Conservation (phyloP, 2,797 vertebrate genomes). For the Danio jaintianensis region DNA sequence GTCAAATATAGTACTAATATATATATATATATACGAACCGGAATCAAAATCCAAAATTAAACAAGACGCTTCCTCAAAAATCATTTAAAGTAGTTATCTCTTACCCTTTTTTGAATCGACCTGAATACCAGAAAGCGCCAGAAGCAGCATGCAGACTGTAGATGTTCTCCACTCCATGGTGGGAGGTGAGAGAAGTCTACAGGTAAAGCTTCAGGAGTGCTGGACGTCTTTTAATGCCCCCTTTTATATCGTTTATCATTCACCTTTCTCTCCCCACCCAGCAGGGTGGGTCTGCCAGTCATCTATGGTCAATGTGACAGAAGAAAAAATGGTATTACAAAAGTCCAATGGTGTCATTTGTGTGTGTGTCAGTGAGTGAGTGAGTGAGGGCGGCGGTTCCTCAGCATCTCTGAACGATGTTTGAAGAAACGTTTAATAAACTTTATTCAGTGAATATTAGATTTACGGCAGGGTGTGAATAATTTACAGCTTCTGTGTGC, state of each 20-base stretch:
- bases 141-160: conserved; percentile 66
- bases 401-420: neutral
- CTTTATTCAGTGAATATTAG: neutral
- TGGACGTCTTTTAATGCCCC: neutral
- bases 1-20: neutral
- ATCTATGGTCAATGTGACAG: conserved; percentile 53
- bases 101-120: conserved; percentile 44
- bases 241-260: conserved; percentile 70
- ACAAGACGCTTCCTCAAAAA: no score
- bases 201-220: conserved; percentile 42
- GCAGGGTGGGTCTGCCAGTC: conserved; percentile 4
- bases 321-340: conserved; percentile 32
- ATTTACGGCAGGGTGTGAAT: conserved; percentile 22
- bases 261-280: conserved; percentile 30
- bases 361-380: conserved; percentile 1
- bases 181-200: conserved; percentile 45
- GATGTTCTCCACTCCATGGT: conserved; percentile 69
- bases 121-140: conserved; percentile 52
- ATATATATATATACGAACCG: no score
- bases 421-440: neutral
- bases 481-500: neutral
- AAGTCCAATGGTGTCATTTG: neutral
- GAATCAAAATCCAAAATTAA: neutral
- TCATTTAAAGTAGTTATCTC: neutral
- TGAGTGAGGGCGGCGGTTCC: neutral